Percentiles rank a stretch among this genome's conserved stretches.
phyloP scores from a whole-genome alignment of 2,888 invertebrate genomes.

The Sinotaia quadrata region DNA sequence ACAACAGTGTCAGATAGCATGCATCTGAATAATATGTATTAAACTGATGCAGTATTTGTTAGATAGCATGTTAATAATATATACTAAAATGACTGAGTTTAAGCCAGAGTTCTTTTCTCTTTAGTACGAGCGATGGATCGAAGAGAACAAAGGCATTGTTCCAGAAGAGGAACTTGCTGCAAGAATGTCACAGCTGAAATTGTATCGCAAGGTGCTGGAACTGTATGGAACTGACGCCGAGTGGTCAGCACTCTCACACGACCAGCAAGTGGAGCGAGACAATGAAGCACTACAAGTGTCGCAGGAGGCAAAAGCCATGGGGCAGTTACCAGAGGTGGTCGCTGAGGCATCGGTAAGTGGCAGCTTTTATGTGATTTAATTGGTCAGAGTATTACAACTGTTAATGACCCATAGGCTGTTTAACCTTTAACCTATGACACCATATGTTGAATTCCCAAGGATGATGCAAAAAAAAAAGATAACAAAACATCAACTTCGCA shows the following conservation, averaged over 20 bases:
- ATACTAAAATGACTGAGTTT: not conserved
- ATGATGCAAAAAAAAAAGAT: too few relatives aligned
- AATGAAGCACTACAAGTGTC: constrained; percentile 3
- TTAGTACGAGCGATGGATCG: constrained; percentile 16
- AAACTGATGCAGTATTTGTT: too few relatives aligned
- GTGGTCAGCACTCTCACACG: constrained; percentile 3
- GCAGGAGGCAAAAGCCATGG: constrained; percentile 2
- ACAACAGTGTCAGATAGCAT: too few relatives aligned
- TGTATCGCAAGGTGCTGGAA: constrained; percentile 21
- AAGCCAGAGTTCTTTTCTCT: not conserved
- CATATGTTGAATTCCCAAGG: too few relatives aligned
- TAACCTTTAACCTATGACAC: too few relatives aligned
- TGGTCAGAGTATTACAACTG: too few relatives aligned
- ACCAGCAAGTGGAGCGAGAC: constrained; percentile 6
- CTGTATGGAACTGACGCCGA: constrained; percentile 18
- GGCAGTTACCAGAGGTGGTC: not conserved
- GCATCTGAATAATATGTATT: too few relatives aligned
- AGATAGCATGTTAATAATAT: too few relatives aligned
- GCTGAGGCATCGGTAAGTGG: constrained; percentile 1
- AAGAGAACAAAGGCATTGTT: not conserved
- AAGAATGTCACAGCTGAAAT: not conserved
- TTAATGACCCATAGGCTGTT: too few relatives aligned
- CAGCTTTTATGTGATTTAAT: too few relatives aligned
- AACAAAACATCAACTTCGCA: too few relatives aligned
- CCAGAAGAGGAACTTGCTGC: not conserved